Conservation (phyloP, 1,140 invertebrate genomes). For the Caenorhabditis elegans region WBcel235 BX284605.5:16252501-16253000, state of each 20-base stretch:
- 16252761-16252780: background rate
- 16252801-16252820: background rate
- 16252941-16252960: too few relatives aligned
- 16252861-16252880: background rate
- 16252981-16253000: background rate
- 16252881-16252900: background rate
- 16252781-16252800: background rate
- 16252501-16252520: background rate
- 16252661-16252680: background rate
- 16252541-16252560: slow-evolving; percentile 34
- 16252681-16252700: background rate
- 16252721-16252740: background rate
- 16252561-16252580: background rate
- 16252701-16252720: background rate
- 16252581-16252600: background rate
- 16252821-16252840: background rate
- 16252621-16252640: background rate
- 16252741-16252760: background rate
- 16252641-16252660: background rate
- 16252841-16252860: slow-evolving; percentile 8
- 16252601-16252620: background rate
- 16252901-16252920: background rate
- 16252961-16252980: too few relatives aligned
- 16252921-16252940: background rate
- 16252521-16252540: slow-evolving; percentile 10